Evolutionary conservation across 2,888 invertebrate species (phyloP), one percentile per base, ranked within the genome.

Genomic region (Synanthedon vespiformis): DNA sequence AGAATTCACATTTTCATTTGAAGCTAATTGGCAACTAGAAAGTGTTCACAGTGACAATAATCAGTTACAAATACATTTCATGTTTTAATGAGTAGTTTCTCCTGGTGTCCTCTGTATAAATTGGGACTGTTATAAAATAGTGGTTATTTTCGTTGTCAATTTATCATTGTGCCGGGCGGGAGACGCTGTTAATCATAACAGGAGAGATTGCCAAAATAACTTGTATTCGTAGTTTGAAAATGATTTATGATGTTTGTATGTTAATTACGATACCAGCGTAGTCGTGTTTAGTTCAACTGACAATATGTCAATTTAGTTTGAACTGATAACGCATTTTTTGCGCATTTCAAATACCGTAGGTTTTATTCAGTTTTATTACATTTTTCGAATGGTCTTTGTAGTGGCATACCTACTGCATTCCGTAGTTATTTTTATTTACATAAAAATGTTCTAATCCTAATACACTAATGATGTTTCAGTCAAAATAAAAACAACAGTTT

Each of bases 151-250:
- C 57, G 77, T 69, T 69, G 68, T 70, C 76, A 61, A 83, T 85
- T 77, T 74, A 82, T 85, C 81, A 83, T 70, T 61, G 67, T 64
- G 64, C 62, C 68, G 64, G 70, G 68, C 57, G 59, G 62, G 61
- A 59, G 74, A 47, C 49, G 22, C 68, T 70, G 75, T 72, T 68
- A 66, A 73, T 72, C 70, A 72, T 66, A 75, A 76, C 70, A 65
- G 69, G 61, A 62, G 61, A 69, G 68, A 83, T 82, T 81, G 84
- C 82, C 83, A 83, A 85, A 84, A 82, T 79, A 80, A 79, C 82
- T 74, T 71, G 76, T 79, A 72, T 72, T 74, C 69, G 68, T 72
- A 69, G 68, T 71, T 68, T 68, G 62, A 61, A 34, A 59, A 61
- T 82, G 81, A 82, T 82, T 80, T 77, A 82, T 78, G 68, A 63